Evolutionary conservation across 1,140 invertebrate genomes (phyloP).

Genomic region (Tetraneura akinire): DNA sequence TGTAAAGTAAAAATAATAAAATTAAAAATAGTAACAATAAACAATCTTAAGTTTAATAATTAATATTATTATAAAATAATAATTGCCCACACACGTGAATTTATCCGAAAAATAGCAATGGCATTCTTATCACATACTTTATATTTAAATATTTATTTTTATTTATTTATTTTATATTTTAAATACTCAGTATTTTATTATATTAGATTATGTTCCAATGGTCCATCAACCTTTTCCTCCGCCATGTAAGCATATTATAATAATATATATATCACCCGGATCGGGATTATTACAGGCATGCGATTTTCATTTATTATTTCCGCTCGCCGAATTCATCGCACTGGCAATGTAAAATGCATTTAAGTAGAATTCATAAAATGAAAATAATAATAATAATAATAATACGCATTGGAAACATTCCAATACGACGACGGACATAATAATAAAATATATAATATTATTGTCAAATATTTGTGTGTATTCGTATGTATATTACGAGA

Average conservation of each 20-base stretch:
- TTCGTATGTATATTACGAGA: too few relatives aligned
- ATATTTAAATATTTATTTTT: too few relatives aligned
- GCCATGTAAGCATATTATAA: too few relatives aligned
- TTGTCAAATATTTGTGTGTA: not conserved
- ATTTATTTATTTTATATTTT: too few relatives aligned
- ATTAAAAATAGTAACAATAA: too few relatives aligned
- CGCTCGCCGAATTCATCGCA: not conserved
- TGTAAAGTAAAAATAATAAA: not conserved
- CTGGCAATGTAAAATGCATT: not conserved
- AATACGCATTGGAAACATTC: conserved; percentile 4
- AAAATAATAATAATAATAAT: not conserved
- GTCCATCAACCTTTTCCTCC: too few relatives aligned
- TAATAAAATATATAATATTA: not conserved
- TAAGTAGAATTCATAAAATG: not conserved
- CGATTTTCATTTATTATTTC: conserved; percentile 29
- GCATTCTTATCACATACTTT: too few relatives aligned
- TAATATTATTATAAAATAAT: too few relatives aligned
- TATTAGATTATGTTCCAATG: too few relatives aligned
- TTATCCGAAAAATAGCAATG: not conserved
- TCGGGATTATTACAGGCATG: conserved; percentile 12
- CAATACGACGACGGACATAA: not conserved
- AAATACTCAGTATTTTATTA: too few relatives aligned
- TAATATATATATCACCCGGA: too few relatives aligned
- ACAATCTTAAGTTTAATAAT: too few relatives aligned
- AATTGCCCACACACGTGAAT: not conserved